A percentile compares a stretch with the other conserved stretches of the same genome.
phyloP scores from a whole-genome alignment of 2,797 vertebrate genomes.

The Crenichthys baileyi region DNA sequence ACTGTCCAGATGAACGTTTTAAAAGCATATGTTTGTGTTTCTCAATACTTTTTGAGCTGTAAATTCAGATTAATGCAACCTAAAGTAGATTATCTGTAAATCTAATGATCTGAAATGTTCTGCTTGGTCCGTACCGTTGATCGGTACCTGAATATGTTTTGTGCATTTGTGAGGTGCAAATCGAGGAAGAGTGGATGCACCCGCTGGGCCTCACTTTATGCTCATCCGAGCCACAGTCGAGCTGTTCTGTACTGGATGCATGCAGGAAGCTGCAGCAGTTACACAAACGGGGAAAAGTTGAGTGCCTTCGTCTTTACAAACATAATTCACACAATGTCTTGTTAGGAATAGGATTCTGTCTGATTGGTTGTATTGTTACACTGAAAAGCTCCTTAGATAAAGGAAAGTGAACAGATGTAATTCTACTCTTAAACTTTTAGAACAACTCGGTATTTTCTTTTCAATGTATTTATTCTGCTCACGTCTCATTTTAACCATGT shows the following conservation, averaged over 20 bases:
- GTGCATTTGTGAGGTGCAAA: slow-evolving; percentile 15
- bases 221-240: slow-evolving; percentile 13
- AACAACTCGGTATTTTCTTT: slow-evolving; percentile 19
- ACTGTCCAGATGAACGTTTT: background rate
- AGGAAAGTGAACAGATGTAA: slow-evolving; percentile 23
- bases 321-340: slow-evolving; percentile 50
- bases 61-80: slow-evolving; percentile 19
- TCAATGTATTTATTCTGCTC: slow-evolving; percentile 53
- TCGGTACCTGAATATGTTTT: slow-evolving; percentile 50
- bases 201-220: slow-evolving; percentile 9
- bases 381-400: slow-evolving; percentile 19
- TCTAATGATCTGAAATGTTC: slow-evolving; percentile 8
- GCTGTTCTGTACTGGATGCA: slow-evolving; percentile 25
- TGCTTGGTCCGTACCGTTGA: slow-evolving; percentile 64
- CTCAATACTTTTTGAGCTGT: slow-evolving; percentile 33
- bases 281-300: slow-evolving; percentile 43
- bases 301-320: slow-evolving; percentile 71
- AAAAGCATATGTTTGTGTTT: slow-evolving; percentile 28
- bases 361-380: slow-evolving; percentile 33
- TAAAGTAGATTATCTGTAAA: slow-evolving; percentile 14
- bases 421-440: slow-evolving; percentile 13
- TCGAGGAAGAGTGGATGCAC: slow-evolving; percentile 13
- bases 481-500: slow-evolving; percentile 32
- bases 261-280: slow-evolving; percentile 29
- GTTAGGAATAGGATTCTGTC: slow-evolving; percentile 49